Base-by-base conservation (phyloP, 2,888 invertebrate species). In the Catocala fraxini region DNA sequence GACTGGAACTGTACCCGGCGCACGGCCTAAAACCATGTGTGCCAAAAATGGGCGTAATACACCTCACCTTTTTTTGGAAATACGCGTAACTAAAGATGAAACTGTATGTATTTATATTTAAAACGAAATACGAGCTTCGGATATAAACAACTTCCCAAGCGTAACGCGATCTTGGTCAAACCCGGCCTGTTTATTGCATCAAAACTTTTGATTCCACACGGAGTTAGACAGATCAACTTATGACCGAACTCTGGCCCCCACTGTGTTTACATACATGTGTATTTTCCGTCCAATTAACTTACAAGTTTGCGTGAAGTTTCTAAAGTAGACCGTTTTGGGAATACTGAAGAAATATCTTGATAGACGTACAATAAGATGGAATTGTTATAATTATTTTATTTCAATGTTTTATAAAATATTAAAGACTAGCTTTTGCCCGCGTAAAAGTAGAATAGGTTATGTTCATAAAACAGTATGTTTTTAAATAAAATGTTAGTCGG, bases 281-380 rank as follows among this genome's bases (percentile, higher is more conserved):
- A 6, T 12, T n/a, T 45, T 45, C n/a, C 12, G 12, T 9, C 46
- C 43, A 45, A 45, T 45, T 45, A 45, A 12, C 12, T 46, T 47
- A 55, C 7, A 9, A 46, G 52, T 52, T 52, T 33, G 2, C 11
- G 41, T 5, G n/a, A 6, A 52, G 52, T 52, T 42, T 52, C 41
- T 42, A 42, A 11, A 52, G 42, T 42, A 52, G 25, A 41, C n/a
- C 52, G 42, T n/a, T 25, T 6, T 3, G n/a, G 25, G n/a, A 52
- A 52, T 42, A 52, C 25, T 42, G n/a, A 15, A 25, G n/a, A 7
- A 52, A 42, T 33, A 42, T 52, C 39, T 42, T 52, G 52, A 52
- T 25, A 25, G 52, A 42, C n/a, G 39, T 13, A 7, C 11, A 51
- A 5, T 39, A 25, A 52, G 15, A 52, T 25, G 25, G 42, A n/a